Conservation (phyloP, 2,888 invertebrate genomes). For the Thyatira batis region DNA sequence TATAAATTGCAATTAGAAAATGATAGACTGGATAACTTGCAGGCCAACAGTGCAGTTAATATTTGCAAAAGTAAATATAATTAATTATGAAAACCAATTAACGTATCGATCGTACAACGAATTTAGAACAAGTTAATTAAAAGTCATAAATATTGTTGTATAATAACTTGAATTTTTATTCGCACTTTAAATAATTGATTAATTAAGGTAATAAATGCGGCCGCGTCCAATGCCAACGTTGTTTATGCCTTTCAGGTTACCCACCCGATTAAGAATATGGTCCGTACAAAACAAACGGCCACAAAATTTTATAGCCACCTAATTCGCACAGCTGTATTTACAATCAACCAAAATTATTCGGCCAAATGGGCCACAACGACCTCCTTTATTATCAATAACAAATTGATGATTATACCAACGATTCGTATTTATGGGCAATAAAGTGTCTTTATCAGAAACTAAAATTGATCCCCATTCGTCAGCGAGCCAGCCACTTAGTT, state of each 20-base stretch:
- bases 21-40: neutral
- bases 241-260: neutral
- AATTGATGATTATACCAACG: constrained; percentile 32
- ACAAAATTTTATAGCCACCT: constrained; percentile 12
- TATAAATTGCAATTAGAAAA: neutral
- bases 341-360: constrained; percentile 19
- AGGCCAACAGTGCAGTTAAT: neutral
- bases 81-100: neutral
- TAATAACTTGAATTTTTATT: neutral
- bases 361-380: constrained; percentile 14
- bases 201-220: neutral
- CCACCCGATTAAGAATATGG: neutral
- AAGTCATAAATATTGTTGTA: neutral
- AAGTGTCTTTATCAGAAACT: constrained; percentile 45
- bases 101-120: neutral
- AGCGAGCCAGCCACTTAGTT: constrained; percentile 27
- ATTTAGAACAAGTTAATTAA: neutral
- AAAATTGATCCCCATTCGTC: constrained; percentile 60
- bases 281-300: neutral
- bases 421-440: constrained; percentile 39
- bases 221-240: neutral
- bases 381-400: constrained; percentile 39
- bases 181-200: neutral
- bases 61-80: neutral
- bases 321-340: constrained; percentile 23